These are phyloP conservation scores for Todiramphus saurophagus DNA, from an alignment of 2,113 vertebrate species.

Conservation along the genomic window DNA sequence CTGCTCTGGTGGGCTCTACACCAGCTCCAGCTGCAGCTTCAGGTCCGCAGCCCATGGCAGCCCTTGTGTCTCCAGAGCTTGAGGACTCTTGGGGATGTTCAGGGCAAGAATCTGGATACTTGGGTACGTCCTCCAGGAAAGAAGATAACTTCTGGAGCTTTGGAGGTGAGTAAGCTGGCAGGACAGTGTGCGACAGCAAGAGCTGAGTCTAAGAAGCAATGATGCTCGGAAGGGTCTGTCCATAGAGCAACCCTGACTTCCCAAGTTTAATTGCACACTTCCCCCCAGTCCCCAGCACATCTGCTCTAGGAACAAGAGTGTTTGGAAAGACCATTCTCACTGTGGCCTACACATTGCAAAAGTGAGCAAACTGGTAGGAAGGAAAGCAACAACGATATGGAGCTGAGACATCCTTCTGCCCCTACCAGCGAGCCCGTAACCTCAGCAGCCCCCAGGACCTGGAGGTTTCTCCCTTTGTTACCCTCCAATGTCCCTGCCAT, in stretches of 20 bases:
- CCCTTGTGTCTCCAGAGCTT: neutral
- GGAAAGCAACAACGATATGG: neutral
- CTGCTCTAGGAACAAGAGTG: neutral
- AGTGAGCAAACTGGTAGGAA: neutral
- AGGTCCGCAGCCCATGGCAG: neutral
- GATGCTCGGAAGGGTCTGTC: neutral
- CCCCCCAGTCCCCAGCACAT: accelerated
- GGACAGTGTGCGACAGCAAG: neutral
- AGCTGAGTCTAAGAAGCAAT: neutral
- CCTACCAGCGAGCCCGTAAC: accelerated
- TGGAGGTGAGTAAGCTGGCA: neutral
- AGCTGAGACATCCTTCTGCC: neutral
- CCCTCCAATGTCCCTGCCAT: neutral
- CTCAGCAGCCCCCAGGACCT: accelerated
- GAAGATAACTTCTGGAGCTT: neutral
- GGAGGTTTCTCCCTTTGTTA: neutral
- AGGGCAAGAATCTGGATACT: neutral
- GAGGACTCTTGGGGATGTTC: neutral
- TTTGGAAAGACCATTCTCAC: neutral
- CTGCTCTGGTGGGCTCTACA: neutral
- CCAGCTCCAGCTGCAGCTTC: neutral
- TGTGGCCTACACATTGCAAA: neutral
- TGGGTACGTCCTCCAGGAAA: neutral
- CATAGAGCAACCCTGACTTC: neutral
- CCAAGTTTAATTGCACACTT: neutral